Conservation (phyloP, 2,797 vertebrate species). For the Morus bassanus region DNA sequence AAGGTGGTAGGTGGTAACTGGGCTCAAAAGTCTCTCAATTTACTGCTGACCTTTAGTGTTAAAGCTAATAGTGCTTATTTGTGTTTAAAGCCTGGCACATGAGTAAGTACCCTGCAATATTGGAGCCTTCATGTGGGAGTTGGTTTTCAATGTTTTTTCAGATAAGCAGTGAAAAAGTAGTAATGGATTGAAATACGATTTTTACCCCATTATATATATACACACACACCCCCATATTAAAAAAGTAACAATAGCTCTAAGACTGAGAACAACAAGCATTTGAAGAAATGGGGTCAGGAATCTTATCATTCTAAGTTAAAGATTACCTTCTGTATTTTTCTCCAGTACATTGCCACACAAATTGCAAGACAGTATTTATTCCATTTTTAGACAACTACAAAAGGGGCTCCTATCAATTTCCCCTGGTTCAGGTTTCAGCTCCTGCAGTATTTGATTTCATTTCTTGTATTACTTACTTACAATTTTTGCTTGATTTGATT, state of each 20-base stretch:
- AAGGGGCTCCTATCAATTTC: neutral
- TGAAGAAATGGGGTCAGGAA: slow-evolving; percentile 40
- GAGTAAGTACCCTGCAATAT: neutral
- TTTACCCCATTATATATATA: neutral
- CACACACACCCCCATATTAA: neutral
- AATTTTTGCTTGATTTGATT: slow-evolving; percentile 39
- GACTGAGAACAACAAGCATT: neutral
- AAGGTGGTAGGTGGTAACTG: neutral
- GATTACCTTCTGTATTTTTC: neutral
- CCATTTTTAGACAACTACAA: slow-evolving; percentile 9
- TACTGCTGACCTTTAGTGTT: neutral
- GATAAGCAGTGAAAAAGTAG: neutral
- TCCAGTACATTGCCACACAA: neutral
- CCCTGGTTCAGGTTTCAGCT: neutral
- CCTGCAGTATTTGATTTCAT: neutral
- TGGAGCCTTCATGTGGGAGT: neutral
- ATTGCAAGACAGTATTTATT: slow-evolving; percentile 24
- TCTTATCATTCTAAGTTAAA: slow-evolving; percentile 27
- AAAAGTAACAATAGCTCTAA: neutral
- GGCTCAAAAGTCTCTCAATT: neutral
- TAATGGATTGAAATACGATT: neutral
- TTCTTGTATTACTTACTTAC: neutral
- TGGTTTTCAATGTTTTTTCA: neutral
- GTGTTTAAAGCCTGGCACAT: neutral
- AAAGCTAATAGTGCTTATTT: neutral